A percentile compares a stretch with the other conserved stretches of the same genome.
Conservation (phyloP, 2,888 invertebrate genomes). For the Drosophila dives region DNA sequence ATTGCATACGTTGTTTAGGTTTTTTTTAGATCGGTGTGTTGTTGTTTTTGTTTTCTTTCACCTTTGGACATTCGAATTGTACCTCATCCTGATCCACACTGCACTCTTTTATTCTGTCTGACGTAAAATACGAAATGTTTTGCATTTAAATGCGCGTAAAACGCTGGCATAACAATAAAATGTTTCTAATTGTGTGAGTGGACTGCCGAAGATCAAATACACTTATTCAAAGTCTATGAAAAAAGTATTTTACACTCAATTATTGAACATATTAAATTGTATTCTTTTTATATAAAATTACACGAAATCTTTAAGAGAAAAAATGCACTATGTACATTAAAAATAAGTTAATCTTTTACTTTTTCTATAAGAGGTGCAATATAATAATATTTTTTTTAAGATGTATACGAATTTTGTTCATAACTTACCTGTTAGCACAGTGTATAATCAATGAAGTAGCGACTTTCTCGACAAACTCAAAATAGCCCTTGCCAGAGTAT, state of each 20-base stretch:
- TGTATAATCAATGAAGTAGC: background rate
- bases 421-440: background rate
- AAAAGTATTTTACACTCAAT: background rate
- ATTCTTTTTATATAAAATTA: background rate
- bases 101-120: conserved; percentile 38
- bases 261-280: background rate
- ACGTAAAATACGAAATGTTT: conserved; percentile 59
- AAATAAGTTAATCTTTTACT: background rate
- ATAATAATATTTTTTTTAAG: background rate
- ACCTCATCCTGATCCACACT: conserved; percentile 9
- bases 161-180: conserved; percentile 41
- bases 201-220: conserved; percentile 24
- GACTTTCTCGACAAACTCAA: background rate
- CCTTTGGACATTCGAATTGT: conserved; percentile 5
- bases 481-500: conserved; percentile 13
- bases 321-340: background rate
- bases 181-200: background rate
- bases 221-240: conserved; percentile 5
- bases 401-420: background rate
- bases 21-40: background rate
- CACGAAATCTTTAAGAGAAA: background rate
- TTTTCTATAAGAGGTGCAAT: background rate
- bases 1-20: background rate
- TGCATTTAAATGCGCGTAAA: conserved; percentile 54
- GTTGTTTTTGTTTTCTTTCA: background rate